Conservation (phyloP, 2,797 vertebrate genomes). For the Carapus acus region DNA sequence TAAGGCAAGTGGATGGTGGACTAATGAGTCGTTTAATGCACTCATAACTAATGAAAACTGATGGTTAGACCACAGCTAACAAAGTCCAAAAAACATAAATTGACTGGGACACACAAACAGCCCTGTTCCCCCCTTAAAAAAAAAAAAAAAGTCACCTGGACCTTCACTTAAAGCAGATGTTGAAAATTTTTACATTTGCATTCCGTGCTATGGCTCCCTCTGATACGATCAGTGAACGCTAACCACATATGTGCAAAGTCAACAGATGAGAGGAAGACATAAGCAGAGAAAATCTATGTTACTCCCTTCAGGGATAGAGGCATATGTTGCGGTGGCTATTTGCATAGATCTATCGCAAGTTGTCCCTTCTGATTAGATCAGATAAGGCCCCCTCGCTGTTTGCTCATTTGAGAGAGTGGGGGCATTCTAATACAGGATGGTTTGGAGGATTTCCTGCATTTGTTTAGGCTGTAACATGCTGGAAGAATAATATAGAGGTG, state of each 20-base stretch:
- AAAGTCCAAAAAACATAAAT: too few species aligned
- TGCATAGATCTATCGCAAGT: slow-evolving; percentile 65
- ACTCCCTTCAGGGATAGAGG: slow-evolving; percentile 38
- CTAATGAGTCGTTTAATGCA: too few species aligned
- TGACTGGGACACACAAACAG: background rate
- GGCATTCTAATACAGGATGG: slow-evolving; percentile 57
- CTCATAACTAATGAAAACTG: too few species aligned
- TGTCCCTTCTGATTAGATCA: slow-evolving; percentile 71
- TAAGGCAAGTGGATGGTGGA: too few species aligned
- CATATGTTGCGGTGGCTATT: slow-evolving; percentile 63
- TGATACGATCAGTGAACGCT: slow-evolving; percentile 31
- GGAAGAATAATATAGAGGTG: background rate
- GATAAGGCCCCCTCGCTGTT: slow-evolving; percentile 62
- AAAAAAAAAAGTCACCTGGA: slow-evolving; percentile 1
- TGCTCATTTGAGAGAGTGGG: slow-evolving; percentile 50
- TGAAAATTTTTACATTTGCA: slow-evolving; percentile 4
- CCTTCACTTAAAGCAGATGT: background rate
- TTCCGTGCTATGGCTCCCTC: background rate
- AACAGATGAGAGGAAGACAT: slow-evolving; percentile 16
- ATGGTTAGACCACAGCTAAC: too few species aligned
- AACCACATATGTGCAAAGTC: slow-evolving; percentile 28
- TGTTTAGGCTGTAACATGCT: slow-evolving; percentile 24
- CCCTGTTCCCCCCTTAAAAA: too few species aligned
- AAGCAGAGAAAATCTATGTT: slow-evolving; percentile 44
- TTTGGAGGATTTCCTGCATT: slow-evolving; percentile 54